Conservation (phyloP, 1,140 invertebrate genomes). For the Philaenus spumarius region DNA sequence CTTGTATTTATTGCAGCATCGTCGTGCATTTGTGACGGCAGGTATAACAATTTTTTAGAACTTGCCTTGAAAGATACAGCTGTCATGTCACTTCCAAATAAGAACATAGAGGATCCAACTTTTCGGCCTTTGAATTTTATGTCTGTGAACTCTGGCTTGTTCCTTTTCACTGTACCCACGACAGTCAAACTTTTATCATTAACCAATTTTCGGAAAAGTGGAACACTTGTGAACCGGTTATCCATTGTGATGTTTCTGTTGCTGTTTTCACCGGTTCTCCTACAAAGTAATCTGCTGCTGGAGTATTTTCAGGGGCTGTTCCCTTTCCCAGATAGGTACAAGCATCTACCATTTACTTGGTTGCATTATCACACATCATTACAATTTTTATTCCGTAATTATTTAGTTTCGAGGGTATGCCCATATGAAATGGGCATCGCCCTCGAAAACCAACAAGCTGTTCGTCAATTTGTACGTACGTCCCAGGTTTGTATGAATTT, state of each 20-base stretch:
- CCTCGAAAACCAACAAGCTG: constrained; percentile 38
- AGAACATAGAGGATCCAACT: constrained; percentile 2
- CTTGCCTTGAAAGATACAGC: constrained; percentile 22
- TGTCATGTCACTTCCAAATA: constrained; percentile 18
- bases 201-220: constrained; percentile 19
- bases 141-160: constrained; percentile 26
- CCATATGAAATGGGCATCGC: constrained; percentile 37
- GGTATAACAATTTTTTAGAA: constrained; percentile 16
- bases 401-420: no score
- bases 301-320: background rate
- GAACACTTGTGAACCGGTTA: no score
- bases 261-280: constrained; percentile 27
- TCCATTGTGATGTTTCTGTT: no score
- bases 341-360: constrained; percentile 35
- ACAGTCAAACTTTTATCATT: constrained; percentile 27
- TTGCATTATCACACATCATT: no score
- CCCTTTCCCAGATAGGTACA: constrained; percentile 37
- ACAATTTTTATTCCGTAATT: no score
- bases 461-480: constrained; percentile 34
- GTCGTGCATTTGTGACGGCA: constrained; percentile 19
- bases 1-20: constrained; percentile 4
- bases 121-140: background rate
- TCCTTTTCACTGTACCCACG: constrained; percentile 30
- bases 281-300: constrained; percentile 24
- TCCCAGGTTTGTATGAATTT: constrained; percentile 27